A percentile compares a stretch with the other conserved stretches of the same genome.
Evolutionary conservation across 35 echinoderm and acorn worm species (phyloP).

Genomic region (Ophioderma brevispina): DNA sequence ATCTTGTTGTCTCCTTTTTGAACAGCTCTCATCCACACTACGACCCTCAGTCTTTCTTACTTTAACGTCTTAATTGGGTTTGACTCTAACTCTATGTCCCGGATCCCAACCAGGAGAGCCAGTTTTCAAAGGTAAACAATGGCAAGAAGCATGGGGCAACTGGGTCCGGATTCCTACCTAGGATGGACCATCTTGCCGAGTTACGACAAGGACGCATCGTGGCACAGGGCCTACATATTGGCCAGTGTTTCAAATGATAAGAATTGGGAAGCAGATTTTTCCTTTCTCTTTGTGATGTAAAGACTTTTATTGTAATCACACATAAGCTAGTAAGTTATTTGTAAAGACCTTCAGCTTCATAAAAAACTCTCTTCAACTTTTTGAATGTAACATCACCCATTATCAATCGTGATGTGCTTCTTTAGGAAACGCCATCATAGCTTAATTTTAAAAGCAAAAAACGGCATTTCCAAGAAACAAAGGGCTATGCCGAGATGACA

Average conservation of each 20-base stretch:
- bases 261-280: no score
- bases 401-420: no score
- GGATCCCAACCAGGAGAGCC: conserved; percentile 26
- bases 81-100: conserved; percentile 31
- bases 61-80: conserved; percentile 37
- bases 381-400: no score
- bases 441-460: no score
- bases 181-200: conserved; percentile 71
- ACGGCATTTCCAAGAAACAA: no score
- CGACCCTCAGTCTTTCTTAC: conserved; percentile 14
- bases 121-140: conserved; percentile 14
- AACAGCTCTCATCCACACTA: conserved; percentile 62
- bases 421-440: no score
- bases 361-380: no score
- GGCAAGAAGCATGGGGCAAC: conserved; percentile 10
- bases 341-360: no score
- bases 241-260: conserved; percentile 66
- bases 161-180: conserved; percentile 34
- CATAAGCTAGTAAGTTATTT: no score
- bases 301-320: no score
- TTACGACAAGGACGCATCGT: conserved; percentile 48
- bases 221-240: conserved; percentile 64
- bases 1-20: neutral
- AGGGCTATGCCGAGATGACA: no score
- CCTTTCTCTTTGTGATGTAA: no score